phyloP scores from a whole-genome alignment of 2,888 invertebrate genomes.

The Acleris cristana region DNA sequence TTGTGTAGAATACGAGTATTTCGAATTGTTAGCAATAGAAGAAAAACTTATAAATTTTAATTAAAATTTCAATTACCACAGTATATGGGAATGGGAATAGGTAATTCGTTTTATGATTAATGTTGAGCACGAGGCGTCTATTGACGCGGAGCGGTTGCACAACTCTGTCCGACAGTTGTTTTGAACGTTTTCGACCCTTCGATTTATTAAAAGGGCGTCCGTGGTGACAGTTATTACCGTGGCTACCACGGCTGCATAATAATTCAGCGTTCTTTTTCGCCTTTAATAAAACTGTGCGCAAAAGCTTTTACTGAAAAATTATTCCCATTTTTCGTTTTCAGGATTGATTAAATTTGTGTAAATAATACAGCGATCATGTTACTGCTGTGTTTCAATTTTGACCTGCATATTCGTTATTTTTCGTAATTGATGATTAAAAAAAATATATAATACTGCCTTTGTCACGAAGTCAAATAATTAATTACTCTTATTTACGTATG shows the following conservation, averaged over 20 bases:
- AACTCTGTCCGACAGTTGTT: conserved; percentile 42
- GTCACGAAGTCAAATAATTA: not conserved
- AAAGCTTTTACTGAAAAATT: not conserved
- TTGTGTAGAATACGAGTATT: too few relatives aligned
- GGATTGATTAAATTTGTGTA: too few relatives aligned
- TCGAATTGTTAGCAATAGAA: too few relatives aligned
- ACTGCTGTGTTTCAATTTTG: too few relatives aligned
- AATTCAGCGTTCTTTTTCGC: not conserved
- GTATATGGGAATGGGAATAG: conserved; percentile 9
- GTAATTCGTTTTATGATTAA: conserved; percentile 35
- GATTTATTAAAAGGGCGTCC: conserved; percentile 48
- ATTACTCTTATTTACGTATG: not conserved
- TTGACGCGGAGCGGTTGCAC: conserved; percentile 16
- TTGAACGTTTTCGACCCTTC: conserved; percentile 46
- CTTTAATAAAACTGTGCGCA: not conserved
- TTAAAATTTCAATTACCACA: not conserved
- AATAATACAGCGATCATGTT: too few relatives aligned
- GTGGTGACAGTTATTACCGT: conserved; percentile 46
- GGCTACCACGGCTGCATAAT: conserved; percentile 12
- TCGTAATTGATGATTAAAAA: too few relatives aligned
- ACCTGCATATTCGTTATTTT: too few relatives aligned
- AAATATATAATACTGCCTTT: too few relatives aligned
- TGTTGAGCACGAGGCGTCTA: conserved; percentile 25
- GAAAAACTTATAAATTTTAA: not conserved
- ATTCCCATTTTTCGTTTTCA: not conserved